These are phyloP conservation scores for Thera britannica DNA, from an alignment of 2,888 invertebrate species.

Conservation along the genomic window DNA sequence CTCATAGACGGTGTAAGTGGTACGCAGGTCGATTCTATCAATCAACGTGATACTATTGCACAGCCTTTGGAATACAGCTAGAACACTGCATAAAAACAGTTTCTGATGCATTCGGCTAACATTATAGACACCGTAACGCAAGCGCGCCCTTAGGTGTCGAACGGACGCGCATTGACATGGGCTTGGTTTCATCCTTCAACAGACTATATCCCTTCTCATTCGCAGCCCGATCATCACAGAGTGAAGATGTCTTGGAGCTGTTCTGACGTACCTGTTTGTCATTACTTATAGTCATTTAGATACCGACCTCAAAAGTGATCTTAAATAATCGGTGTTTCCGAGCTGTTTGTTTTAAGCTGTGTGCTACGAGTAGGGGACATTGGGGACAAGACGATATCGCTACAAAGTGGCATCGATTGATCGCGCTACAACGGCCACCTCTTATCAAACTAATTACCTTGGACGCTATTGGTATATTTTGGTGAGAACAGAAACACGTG, in stretches of 20 bases:
- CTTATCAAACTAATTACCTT: conserved; percentile 67
- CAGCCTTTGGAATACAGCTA: conserved; percentile 7
- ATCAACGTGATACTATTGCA: conserved; percentile 53
- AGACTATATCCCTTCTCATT: no score
- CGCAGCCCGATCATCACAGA: no score
- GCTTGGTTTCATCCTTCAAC: no score
- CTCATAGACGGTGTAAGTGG: conserved; percentile 68
- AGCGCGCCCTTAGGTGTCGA: no score
- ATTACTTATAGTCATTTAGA: no score
- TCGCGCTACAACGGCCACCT: conserved; percentile 67
- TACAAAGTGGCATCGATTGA: conserved; percentile 74
- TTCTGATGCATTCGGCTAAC: no score
- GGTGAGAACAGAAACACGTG: conserved; percentile 41
- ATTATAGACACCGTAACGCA: no score
- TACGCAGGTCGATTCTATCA: conserved; percentile 68
- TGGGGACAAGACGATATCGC: conserved; percentile 62
- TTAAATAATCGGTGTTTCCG: neutral
- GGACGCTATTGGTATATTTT: conserved; percentile 41
- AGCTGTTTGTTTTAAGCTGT: conserved; percentile 17
- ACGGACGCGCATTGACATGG: no score
- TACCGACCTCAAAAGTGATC: no score
- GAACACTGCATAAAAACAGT: neutral
- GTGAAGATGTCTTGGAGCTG: no score
- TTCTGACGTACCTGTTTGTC: no score
- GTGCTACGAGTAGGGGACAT: conserved; percentile 4